These are phyloP conservation scores for Aegithalos caudatus DNA, from an alignment of 2,113 vertebrate species.

Conservation along the genomic window DNA sequence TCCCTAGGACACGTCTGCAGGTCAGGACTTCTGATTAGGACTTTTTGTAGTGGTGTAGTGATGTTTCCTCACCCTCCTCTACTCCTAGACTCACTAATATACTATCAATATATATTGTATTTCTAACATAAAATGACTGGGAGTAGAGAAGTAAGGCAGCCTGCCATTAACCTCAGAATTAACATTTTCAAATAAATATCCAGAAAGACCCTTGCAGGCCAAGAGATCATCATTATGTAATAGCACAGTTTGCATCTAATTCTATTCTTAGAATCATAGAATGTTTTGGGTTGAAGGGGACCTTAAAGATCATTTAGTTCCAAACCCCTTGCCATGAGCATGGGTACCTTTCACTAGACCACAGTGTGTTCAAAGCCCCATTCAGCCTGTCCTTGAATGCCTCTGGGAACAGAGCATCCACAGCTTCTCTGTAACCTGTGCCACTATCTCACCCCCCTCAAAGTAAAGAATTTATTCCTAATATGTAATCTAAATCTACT, in stretches of 20 bases:
- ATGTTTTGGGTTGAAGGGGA: neutral
- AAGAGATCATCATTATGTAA: neutral
- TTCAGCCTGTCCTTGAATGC: neutral
- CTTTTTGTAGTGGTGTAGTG: neutral
- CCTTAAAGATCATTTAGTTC: neutral
- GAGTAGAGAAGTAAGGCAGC: rapidly evolving
- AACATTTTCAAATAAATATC: neutral
- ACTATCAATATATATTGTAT: neutral
- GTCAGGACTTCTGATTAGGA: neutral
- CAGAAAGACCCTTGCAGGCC: neutral
- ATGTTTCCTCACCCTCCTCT: neutral
- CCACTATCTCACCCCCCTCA: neutral
- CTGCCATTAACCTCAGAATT: neutral
- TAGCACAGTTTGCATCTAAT: neutral
- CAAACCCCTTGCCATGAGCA: neutral
- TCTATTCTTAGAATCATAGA: neutral
- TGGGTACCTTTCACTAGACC: neutral
- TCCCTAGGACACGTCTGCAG: neutral
- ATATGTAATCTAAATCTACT: neutral
- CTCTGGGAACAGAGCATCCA: neutral
- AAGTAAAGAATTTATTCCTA: neutral
- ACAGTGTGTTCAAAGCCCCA: neutral
- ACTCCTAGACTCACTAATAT: neutral
- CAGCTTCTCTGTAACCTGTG: neutral
- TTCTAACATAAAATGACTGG: neutral